These are phyloP conservation scores for Melieria picta DNA, from an alignment of 2,888 invertebrate species.

Conservation along the genomic window DNA sequence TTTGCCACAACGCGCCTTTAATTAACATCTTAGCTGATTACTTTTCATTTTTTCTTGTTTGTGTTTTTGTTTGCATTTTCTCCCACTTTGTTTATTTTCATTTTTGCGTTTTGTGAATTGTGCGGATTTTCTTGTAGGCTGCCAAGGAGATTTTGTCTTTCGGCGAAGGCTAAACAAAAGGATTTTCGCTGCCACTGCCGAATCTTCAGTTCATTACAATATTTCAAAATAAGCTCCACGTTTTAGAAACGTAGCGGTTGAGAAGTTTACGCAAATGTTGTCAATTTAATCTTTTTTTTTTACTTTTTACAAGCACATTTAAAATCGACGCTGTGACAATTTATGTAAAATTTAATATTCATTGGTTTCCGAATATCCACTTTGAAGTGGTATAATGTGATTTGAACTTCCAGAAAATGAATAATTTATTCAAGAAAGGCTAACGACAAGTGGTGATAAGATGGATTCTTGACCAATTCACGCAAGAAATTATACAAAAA, in stretches of 20 bases:
- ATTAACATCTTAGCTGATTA: slow-evolving; percentile 14
- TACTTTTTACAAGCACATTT: not conserved
- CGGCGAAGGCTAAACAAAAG: not conserved
- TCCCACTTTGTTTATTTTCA: not conserved
- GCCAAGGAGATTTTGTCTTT: not conserved
- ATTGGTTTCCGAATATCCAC: not conserved
- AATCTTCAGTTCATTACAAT: not conserved
- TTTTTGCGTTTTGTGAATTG: not conserved
- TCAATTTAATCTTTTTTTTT: not conserved
- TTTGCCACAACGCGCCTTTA: slow-evolving; percentile 11
- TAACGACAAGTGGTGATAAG: no score
- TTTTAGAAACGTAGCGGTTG: not conserved
- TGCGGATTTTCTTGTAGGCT: slow-evolving; percentile 10
- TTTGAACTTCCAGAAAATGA: not conserved
- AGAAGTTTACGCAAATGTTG: not conserved
- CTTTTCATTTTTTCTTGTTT: not conserved
- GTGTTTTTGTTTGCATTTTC: not conserved
- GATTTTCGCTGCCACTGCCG: not conserved
- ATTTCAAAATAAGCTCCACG: not conserved
- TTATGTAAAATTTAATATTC: not conserved
- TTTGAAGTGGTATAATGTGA: not conserved
- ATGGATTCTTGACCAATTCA: no score
- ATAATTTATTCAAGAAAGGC: no score
- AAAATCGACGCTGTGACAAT: not conserved
- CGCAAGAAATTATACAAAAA: no score